Evolutionary conservation across 2,888 invertebrate species (phyloP), one percentile per base, ranked within the genome.

Genomic region (Anaspis maculata): DNA sequence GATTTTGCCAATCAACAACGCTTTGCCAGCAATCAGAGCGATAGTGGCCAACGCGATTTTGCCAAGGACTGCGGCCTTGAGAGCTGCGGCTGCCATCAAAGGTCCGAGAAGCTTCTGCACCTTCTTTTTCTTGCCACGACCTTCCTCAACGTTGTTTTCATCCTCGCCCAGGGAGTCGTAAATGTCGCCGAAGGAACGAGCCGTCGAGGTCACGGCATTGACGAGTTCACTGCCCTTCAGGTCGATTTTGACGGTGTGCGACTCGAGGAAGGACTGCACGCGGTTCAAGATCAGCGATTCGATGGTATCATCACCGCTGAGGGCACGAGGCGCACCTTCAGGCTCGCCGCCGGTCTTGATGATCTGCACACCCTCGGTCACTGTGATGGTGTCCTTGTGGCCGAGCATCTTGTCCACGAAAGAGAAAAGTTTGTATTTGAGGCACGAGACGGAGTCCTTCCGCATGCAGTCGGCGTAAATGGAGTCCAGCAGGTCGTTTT

Each of bases 381-480:
- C 64, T 5, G 83, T 76, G 56, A 86, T 85, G 41, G 77, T 78
- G 55, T 88, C 87, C 62, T 83, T 85, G 49, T 81, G 80, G 28
- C 80, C 79, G 38, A 87, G 71, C 71, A 84, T 81, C 66, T 87
- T 87, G 69, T 88, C 88, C 48, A 88, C 83, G 66, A 81, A 86
- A 13, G 83, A 79, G 70, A 87, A 85, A 58, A 88, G 76, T 62
- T 87, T 88, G 71, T 85, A 84, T 64, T 87, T 88, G 54, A 88
- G 77, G 63, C 88, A 88, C 64, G 83, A 79, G 48, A 83, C 78
- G 15, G 87, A 85, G 58, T 87, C 87, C 65, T 87, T 88, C 54
- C 79, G 75, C 43, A 85, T 67, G 59, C 88, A 88, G 55, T 88
- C 88, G 52, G 72, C 72, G 62, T 81, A 81, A 59, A 80, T 79